phyloP scores from a whole-genome alignment of 2,797 vertebrate genomes.

The Sebastes kiyomatsui region DNA sequence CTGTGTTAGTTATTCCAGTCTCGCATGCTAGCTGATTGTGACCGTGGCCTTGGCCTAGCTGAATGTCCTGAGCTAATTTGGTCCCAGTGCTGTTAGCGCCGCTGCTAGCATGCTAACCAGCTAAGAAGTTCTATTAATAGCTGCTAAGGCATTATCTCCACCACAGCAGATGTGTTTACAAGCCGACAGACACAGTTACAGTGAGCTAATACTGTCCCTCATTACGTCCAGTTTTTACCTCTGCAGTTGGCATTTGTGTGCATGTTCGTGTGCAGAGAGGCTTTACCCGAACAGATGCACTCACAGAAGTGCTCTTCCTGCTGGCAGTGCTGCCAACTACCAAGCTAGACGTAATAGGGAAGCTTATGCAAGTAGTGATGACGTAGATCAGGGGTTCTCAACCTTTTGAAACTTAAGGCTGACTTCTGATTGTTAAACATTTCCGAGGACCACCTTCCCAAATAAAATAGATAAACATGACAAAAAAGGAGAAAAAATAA shows the following conservation, averaged over 20 bases:
- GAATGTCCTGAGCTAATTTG: constrained; percentile 60
- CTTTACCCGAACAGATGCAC: constrained; percentile 61
- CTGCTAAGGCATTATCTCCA: constrained; percentile 48
- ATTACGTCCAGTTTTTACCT: constrained; percentile 22
- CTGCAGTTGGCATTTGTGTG: constrained; percentile 7
- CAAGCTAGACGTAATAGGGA: background rate
- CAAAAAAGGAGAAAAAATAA: too few species aligned
- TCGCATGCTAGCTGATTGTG: constrained; percentile 26
- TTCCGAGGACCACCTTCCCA: too few species aligned
- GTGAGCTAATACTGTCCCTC: constrained; percentile 29
- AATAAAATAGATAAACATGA: too few species aligned
- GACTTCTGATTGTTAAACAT: too few species aligned
- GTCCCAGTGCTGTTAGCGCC: constrained; percentile 31
- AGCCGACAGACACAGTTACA: constrained; percentile 12
- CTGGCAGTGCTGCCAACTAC: background rate
- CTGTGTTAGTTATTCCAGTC: constrained; percentile 1
- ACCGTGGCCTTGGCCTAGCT: constrained; percentile 44
- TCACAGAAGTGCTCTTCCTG: constrained; percentile 26
- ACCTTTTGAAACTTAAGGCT: background rate
- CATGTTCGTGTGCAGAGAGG: constrained; percentile 2
- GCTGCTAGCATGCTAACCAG: constrained; percentile 58
- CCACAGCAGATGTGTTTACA: constrained; percentile 62
- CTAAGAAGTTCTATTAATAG: constrained; percentile 68
- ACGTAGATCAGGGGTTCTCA: background rate
- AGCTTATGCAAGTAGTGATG: background rate